phyloP scores from a whole-genome alignment of 2,113 vertebrate species.

The Cynocephalus volans region DNA sequence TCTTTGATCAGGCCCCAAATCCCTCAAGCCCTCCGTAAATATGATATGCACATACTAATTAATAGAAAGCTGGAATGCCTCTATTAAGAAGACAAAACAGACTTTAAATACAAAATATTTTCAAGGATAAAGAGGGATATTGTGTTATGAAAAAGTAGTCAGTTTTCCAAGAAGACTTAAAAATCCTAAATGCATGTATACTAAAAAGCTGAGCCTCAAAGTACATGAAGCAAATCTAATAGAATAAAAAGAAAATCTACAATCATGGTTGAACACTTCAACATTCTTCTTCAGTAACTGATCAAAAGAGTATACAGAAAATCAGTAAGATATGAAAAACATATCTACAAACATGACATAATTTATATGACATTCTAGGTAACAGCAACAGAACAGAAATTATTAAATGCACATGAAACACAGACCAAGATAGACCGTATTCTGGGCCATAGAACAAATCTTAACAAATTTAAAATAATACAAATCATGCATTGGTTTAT shows the following conservation, averaged over 20 bases:
- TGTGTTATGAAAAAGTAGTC: neutral
- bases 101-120: neutral
- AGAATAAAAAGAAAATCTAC: neutral
- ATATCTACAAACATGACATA: neutral
- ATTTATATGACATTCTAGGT: neutral
- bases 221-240: neutral
- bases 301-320: neutral
- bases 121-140: neutral
- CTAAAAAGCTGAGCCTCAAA: slow-evolving; percentile 16
- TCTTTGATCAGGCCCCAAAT: neutral
- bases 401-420: neutral
- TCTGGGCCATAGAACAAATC: neutral
- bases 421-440: neutral
- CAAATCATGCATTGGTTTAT: no score
- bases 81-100: neutral
- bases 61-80: neutral
- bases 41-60: neutral
- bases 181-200: neutral
- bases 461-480: neutral
- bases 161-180: neutral
- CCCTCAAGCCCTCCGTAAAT: neutral
- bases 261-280: neutral
- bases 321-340: neutral
- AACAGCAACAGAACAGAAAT: neutral
- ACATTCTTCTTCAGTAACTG: neutral